Base-by-base conservation (phyloP, 1,140 invertebrate genomes). In the Hestina assimilis region DNA sequence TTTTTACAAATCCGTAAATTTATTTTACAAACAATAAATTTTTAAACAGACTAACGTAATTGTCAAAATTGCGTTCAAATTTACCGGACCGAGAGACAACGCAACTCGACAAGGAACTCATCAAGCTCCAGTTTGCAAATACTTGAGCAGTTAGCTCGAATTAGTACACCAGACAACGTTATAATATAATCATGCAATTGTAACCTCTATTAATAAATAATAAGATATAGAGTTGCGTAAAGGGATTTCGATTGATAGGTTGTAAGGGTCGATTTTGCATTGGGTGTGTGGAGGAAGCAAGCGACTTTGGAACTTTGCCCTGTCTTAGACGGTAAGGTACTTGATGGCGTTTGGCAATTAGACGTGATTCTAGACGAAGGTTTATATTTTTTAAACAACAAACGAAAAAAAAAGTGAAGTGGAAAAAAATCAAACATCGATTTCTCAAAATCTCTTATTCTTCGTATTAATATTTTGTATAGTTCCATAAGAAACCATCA, bases 101-200 rank as follows among this genome's bases (percentile, higher is more conserved):
- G 8, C 9, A 48, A 45, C 28, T 42, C 56, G 33, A 59, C 50
- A 53, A 65, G 52, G 66, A 59, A 76, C 63, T 66, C 66, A 66
- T 70, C 66, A 75, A 69, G 63, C 60, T 63, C 64, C 69, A 79
- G 70, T 79, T 77, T 65, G 71, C 66, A 64, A 74, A 78, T 80
- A 76, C 68, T 80, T 76, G 69, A 69, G 63, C 69, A 74, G 75
- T 80, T 76, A 66, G 65, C 61, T 68, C 60, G 57, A 55, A 66
- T 68, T 66, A 66, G 57, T 41, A 51, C 55, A 55, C 14, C 5
- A 11, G 19, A 17, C 31, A 21, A 45, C 5, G 38, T 12, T n/a
- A 20, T 8, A 11, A 28, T 14, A n/a, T 4, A 15, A 3, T 3
- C 12, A 58, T 4, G 14, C 46, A 1, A 35, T 15, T 51, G 17